Percentiles rank a stretch among this genome's conserved stretches.
Evolutionary conservation across 2,113 vertebrate genomes (phyloP).

Genomic region (Xiphorhynchus elegans): DNA sequence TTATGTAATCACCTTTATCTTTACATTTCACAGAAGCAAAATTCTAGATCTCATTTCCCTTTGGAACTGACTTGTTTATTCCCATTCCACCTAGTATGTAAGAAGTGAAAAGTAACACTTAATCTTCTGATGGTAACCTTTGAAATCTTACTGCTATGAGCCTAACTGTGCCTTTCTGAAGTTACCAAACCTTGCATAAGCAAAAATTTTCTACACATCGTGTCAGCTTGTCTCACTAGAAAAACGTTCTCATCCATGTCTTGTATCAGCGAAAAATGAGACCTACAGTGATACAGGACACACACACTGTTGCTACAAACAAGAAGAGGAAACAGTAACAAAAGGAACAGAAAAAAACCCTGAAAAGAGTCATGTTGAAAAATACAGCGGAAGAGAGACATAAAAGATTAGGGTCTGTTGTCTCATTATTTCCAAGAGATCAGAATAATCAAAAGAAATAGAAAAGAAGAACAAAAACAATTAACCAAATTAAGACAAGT

Average conservation of each 20-base stretch:
- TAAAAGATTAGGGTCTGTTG: background rate
- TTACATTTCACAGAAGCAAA: background rate
- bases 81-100: background rate
- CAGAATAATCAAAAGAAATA: background rate
- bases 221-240: background rate
- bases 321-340: background rate
- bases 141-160: background rate
- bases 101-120: background rate
- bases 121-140: background rate
- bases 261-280: background rate
- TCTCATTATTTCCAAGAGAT: background rate
- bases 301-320: background rate
- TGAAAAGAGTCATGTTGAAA: background rate
- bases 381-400: background rate
- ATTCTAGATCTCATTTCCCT: background rate
- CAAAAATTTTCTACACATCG: background rate
- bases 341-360: background rate
- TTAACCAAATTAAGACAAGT: background rate
- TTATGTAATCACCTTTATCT: background rate
- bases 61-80: background rate
- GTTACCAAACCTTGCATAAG: background rate
- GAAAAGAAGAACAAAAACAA: background rate
- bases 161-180: background rate
- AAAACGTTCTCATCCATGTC: background rate
- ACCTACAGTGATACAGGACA: background rate